Percentiles rank a stretch among this genome's conserved stretches.
Conservation (phyloP, 2,888 invertebrate species). For the Platycheirus rosarum region DNA sequence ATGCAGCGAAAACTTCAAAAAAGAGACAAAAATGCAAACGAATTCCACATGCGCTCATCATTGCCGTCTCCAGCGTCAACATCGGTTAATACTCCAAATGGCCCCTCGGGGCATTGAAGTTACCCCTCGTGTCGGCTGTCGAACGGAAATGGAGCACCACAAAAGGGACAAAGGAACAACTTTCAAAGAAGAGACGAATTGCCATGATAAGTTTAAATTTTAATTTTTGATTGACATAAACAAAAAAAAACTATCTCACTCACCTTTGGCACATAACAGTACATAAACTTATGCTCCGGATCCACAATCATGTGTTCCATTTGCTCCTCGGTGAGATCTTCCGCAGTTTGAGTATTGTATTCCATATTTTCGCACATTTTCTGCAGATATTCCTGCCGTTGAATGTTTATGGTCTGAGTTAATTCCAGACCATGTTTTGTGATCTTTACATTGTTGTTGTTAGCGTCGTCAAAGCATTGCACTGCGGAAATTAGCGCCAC, state of each 20-base stretch:
- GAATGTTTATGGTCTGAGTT: conserved; percentile 86
- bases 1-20: too few species aligned
- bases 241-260: conserved; percentile 68
- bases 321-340: conserved; percentile 84
- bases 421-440: conserved; percentile 84
- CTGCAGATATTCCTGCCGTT: conserved; percentile 86
- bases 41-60: not conserved
- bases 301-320: conserved; percentile 93
- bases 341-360: conserved; percentile 80
- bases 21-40: conserved; percentile 21
- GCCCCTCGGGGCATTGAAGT: conserved; percentile 4
- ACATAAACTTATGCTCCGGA: conserved; percentile 91
- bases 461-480: conserved; percentile 79
- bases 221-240: conserved; percentile 24
- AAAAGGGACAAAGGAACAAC: conserved; percentile 3
- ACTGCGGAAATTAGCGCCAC: conserved; percentile 62
- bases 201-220: conserved; percentile 28
- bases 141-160: conserved; percentile 55
- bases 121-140: too few species aligned
- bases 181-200: not conserved
- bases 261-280: conserved; percentile 97
- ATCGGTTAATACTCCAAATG: conserved; percentile 10
- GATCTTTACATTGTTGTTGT: conserved; percentile 82
- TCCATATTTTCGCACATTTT: conserved; percentile 85
- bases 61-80: conserved; percentile 6